Conservation (phyloP, 1,140 invertebrate genomes). For the Copidosoma floridanum region DNA sequence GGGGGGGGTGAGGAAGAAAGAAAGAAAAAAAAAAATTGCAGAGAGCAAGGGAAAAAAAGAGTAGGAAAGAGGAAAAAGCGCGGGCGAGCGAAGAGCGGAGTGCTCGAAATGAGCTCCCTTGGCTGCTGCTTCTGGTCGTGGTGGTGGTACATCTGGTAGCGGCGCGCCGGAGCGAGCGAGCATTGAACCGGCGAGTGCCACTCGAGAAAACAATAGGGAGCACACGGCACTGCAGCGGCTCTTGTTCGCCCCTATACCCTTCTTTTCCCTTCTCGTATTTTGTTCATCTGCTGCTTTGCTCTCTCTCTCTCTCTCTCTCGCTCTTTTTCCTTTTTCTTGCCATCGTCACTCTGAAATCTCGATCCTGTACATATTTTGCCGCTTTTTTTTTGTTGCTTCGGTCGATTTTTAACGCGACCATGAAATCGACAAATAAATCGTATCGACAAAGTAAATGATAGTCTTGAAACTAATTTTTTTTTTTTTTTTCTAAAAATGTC, state of each 20-base stretch:
- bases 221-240: too few relatives aligned
- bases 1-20: too few relatives aligned
- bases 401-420: too few relatives aligned
- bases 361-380: slow-evolving; percentile 32
- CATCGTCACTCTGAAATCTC: slow-evolving; percentile 50
- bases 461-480: too few relatives aligned
- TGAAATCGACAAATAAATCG: too few relatives aligned
- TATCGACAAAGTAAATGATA: too few relatives aligned
- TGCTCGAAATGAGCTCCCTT: slow-evolving; percentile 1
- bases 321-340: slow-evolving; percentile 16
- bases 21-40: background rate
- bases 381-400: too few relatives aligned
- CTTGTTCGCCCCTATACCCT: slow-evolving; percentile 45
- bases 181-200: slow-evolving; percentile 57
- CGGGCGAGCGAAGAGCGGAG: slow-evolving; percentile 13
- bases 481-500: too few relatives aligned
- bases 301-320: slow-evolving; percentile 26
- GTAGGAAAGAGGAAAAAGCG: slow-evolving; percentile 29
- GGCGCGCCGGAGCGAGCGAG: slow-evolving; percentile 44
- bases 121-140: background rate
- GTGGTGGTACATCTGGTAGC: slow-evolving; percentile 50
- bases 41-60: slow-evolving; percentile 1
- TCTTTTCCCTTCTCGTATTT: slow-evolving; percentile 20
- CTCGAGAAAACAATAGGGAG: slow-evolving; percentile 57
- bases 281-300: slow-evolving; percentile 20